These are phyloP conservation scores for Lepidonotus clava DNA, from an alignment of 2,888 invertebrate genomes.

Conservation along the genomic window DNA sequence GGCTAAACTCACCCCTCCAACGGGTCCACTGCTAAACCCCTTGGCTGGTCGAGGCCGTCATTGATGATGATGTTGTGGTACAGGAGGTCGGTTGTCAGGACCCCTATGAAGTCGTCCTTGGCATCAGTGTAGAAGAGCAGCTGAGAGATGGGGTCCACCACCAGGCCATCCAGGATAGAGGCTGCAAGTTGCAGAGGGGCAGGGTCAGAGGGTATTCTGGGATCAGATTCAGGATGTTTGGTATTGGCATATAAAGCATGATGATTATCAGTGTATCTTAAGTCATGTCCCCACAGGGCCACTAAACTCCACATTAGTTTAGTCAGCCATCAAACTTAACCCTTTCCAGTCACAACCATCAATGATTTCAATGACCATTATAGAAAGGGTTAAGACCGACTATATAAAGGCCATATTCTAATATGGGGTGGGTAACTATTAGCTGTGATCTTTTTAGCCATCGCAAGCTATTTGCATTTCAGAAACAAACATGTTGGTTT, in stretches of 20 bases:
- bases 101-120: conserved; percentile 70
- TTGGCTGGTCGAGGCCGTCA: conserved; percentile 69
- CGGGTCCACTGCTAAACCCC: conserved; percentile 72
- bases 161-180: conserved; percentile 73
- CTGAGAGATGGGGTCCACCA: conserved; percentile 72
- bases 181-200: conserved; percentile 62
- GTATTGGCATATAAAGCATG: neutral
- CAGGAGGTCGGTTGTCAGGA: conserved; percentile 66
- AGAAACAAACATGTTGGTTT: too few relatives aligned
- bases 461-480: too few relatives aligned
- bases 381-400: too few relatives aligned
- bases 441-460: too few relatives aligned
- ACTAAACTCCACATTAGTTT: too few relatives aligned
- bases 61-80: conserved; percentile 66
- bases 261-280: too few relatives aligned
- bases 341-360: too few relatives aligned
- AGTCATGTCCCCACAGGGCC: too few relatives aligned
- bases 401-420: too few relatives aligned
- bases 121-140: conserved; percentile 74
- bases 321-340: too few relatives aligned
- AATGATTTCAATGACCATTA: too few relatives aligned
- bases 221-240: neutral
- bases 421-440: too few relatives aligned
- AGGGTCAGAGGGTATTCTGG: neutral
- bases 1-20: conserved; percentile 67